Base-by-base conservation (phyloP, 2,888 invertebrate species). In the Julus scanicus region DNA sequence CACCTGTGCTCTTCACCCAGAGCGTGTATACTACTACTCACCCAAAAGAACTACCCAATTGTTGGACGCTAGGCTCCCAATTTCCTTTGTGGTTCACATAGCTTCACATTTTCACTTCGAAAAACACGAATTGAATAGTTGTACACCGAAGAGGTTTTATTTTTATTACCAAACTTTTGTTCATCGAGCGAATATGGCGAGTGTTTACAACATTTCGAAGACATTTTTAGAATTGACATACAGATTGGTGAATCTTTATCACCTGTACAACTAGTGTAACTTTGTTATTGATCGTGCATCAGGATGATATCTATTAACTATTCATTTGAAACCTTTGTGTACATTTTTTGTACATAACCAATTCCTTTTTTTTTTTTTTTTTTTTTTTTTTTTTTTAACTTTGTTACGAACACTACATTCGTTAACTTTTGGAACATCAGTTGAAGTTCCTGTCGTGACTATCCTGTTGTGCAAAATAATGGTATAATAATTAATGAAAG, bases 1-100 rank as follows among this genome's bases (percentile, higher is more conserved):
- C 49, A 85, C 85, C 85, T 85, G 85, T 85, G 49, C 84, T 40
- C 40, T 84, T 84, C 84, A 84, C 84, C 84, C 44, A 84, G 37
- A 84, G 84, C 44, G 63, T 63, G n/a, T n/a, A n/a, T n/a, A n/a
- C n/a, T n/a, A n/a, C n/a, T 71, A 9, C 71, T 84, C 84, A 84
- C 48, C 84, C 84, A 44, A 84, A 71, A 40, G 11, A 85, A 85
- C 85, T 85, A 13, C 84, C 40, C 85, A 37, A 80, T 80, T 80
- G 80, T 80, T 80, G 80, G 80, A 80, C 80, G 37, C 13, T 37
- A 13, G 37, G 37, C 29, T 80, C 29, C 80, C 80, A 80, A 37
- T 80, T 80, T 80, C 80, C 80, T 80, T 80, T 80, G 80, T 80
- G 80, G 37, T 29, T 37, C 29, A n/a, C 71, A 29, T 5, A 48